Conservation (phyloP, 1,140 invertebrate genomes). For the Frieseomelitta varia region DNA sequence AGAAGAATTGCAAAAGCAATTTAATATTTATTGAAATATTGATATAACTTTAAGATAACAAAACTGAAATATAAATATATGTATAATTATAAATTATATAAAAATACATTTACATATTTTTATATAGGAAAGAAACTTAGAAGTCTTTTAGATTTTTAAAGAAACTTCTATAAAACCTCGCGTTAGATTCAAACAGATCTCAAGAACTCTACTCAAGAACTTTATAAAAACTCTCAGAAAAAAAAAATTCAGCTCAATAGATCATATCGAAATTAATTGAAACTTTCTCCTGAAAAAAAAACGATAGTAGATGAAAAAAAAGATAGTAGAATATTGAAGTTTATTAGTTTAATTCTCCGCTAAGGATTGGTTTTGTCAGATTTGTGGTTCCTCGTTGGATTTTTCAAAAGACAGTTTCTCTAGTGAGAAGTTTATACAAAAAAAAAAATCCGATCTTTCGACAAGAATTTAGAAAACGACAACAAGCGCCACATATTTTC, state of each 20-base stretch:
- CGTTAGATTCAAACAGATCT: not conserved
- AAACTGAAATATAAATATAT: too few relatives aligned
- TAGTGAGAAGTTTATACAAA: too few relatives aligned
- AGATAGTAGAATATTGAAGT: not conserved
- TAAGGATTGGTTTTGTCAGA: not conserved
- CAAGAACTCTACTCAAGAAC: too few relatives aligned
- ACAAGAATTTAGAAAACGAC: conserved; percentile 22
- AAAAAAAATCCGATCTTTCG: not conserved
- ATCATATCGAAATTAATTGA: not conserved
- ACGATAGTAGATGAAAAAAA: not conserved
- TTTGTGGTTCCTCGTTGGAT: not conserved
- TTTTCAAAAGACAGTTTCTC: not conserved
- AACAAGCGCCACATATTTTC: not conserved
- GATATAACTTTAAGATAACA: too few relatives aligned
- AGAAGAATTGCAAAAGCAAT: not conserved
- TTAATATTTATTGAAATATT: too few relatives aligned
- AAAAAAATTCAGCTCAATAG: not conserved
- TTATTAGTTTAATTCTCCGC: not conserved
- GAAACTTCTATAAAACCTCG: too few relatives aligned
- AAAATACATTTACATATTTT: too few relatives aligned
- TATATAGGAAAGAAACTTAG: too few relatives aligned
- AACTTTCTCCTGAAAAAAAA: not conserved
- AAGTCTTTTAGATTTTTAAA: too few relatives aligned
- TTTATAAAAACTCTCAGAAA: too few relatives aligned
- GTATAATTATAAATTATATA: too few relatives aligned